Base-by-base conservation (phyloP, 2,113 vertebrate genomes). In the Aix galericulata region DNA sequence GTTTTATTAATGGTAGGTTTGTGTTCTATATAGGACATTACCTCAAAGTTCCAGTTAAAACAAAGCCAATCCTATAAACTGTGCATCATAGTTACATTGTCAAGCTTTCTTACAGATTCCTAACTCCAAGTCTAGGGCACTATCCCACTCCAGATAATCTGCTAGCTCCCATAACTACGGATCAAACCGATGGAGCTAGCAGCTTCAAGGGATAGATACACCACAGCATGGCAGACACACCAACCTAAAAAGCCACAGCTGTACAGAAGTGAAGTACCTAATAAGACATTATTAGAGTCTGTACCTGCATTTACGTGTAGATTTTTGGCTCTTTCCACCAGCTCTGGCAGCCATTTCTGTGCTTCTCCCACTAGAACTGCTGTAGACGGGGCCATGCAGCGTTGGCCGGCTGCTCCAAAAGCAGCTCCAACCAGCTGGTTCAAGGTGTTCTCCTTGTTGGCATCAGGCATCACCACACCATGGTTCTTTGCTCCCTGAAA, bases 311-410 rank as follows among this genome's bases (percentile, higher is more conserved):
- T 99, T 91, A 99, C 99, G 56, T 97, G 97, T 68, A 99, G 98
- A 53, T 98, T 98, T 97, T 98, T 99, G 89, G 99, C 96, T 71
- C 98, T 98, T 38, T 99, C 98, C 91, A 99, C 99, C 90, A 99
- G 97, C 95, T 99, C 99, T 90, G 99, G 99, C 85, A 99, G 97
- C 99, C 99, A 99, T 94, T 97, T 97, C 75, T 97, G 98, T 25
- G 99, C 98, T 96, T 99, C 99, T 53, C 99, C 99, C 62, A 99
- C 99, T 55, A 99, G 95, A 96, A 99, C 94, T 86, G 99, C 99
- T 20, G 99, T 99, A 90, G 99, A 99, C 50, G 99, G 98, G n/a
- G 99, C 99, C 99, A 99, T 99, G 94, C 99, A 99, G 84, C 99
- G 99, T 82, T 99, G 99, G 48, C 99, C 99, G 18, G 99, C 99